Evolutionary conservation across 2,888 invertebrate species (phyloP), one percentile per base, ranked within the genome.

Genomic region (Torymus aiolomorphi): DNA sequence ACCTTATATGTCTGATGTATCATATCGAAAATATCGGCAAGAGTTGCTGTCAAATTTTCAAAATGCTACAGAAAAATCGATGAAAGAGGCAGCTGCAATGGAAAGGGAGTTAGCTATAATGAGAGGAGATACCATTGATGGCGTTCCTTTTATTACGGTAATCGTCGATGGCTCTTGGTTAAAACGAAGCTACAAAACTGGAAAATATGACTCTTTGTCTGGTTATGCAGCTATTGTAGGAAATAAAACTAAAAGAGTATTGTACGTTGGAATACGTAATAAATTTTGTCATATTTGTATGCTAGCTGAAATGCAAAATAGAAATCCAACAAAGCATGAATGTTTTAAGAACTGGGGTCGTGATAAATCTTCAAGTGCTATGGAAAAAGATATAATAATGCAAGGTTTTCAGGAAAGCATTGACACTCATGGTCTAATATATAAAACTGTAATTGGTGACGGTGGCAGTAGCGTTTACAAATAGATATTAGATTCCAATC

Each of bases 321-420:
- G 18, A 49, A 49, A 67, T 18, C 62, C 82, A 12, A 79, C 66
- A 18, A 57, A 66, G 16, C 86, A 87, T 63, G 59, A 31, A 12
- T 87, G 86, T 70, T 86, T 76, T 80, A 85, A 85, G n/a, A n/a
- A n/a, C n/a, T n/a, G n/a, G n/a, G n/a, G n/a, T n/a, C n/a, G n/a
- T n/a, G n/a, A n/a, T n/a, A 69, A 87, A n/a, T 83, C 82, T 57
- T 82, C 81, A 31, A 84, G 86, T 13, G 88, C 88, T 84, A 84
- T 83, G 82, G 84, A 84, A 80, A 74, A 24, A 24, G 54, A 66
- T 18, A 51, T 18, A 0, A 81, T 80, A 57, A 72, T 62, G 1
- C 78, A 82, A 80, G 66, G 78, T 12, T 82, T 80, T 14, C 20
- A 20, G 0, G 16, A 56, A 49, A 82, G 74, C 54, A 42, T 77